A percentile compares a stretch with the other conserved stretches of the same genome.
These are phyloP conservation scores for Macrosoma leucophasiata DNA, from an alignment of 2,888 invertebrate genomes.

Conservation along the genomic window DNA sequence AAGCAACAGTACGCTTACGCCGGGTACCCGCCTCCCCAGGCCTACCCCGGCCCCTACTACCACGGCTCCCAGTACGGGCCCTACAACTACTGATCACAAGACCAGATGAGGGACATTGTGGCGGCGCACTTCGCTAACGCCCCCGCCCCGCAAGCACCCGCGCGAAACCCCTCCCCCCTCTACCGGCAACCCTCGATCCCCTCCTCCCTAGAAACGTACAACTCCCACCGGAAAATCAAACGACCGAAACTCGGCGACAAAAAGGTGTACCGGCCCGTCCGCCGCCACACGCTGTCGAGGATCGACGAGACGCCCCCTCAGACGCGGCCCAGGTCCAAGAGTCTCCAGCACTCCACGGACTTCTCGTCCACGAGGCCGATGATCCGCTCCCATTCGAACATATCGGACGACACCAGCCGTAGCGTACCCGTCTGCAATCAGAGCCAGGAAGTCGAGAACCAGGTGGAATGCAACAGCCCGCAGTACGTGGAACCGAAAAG, in stretches of 20 bases:
- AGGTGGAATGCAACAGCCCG: constrained; percentile 49
- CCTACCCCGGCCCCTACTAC: constrained; percentile 92
- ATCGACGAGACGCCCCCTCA: constrained; percentile 59
- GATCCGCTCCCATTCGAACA: constrained; percentile 56
- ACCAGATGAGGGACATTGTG: constrained; percentile 72
- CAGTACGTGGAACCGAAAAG: constrained; percentile 60
- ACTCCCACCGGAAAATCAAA: constrained; percentile 58
- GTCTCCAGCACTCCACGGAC: constrained; percentile 53
- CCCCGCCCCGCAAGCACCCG: constrained; percentile 68
- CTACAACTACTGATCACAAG: constrained; percentile 88
- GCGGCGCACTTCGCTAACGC: constrained; percentile 64
- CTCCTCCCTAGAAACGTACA: constrained; percentile 53
- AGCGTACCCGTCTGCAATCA: constrained; percentile 65
- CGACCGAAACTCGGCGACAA: constrained; percentile 52
- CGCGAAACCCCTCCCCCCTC: constrained; percentile 49
- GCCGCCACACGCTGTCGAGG: constrained; percentile 56
- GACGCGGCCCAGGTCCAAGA: constrained; percentile 43
- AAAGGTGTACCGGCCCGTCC: constrained; percentile 55
- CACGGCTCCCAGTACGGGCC: constrained; percentile 95
- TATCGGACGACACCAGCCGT: constrained; percentile 64
- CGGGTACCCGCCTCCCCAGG: constrained; percentile 87
- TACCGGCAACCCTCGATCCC: constrained; percentile 30
- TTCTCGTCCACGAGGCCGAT: constrained; percentile 56
- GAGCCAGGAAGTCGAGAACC: constrained; percentile 50
- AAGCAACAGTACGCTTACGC: constrained; percentile 95